Percentiles rank a stretch among this genome's conserved stretches.
phyloP scores from a whole-genome alignment of 2,888 invertebrate species.

The Smittia aterrima region DNA sequence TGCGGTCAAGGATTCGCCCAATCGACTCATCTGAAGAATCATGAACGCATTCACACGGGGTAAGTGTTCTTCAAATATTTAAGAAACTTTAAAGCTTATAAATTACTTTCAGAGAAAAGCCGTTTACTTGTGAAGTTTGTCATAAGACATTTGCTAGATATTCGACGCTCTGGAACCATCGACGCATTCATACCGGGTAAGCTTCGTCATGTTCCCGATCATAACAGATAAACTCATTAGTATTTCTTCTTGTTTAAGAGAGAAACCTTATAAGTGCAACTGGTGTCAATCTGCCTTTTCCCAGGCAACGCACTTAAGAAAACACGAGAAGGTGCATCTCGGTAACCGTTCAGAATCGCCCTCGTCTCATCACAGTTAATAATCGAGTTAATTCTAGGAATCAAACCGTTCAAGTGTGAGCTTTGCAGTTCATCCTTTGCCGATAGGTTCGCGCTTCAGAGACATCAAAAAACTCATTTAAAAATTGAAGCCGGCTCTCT shows the following conservation, averaged over 20 bases:
- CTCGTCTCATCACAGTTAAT: background rate
- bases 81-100: background rate
- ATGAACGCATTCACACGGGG: slow-evolving; percentile 18
- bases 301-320: slow-evolving; percentile 31
- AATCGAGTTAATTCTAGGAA: background rate
- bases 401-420: slow-evolving; percentile 34
- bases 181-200: slow-evolving; percentile 18
- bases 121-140: slow-evolving; percentile 18
- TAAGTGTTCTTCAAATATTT: background rate
- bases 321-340: slow-evolving; percentile 31
- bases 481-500: slow-evolving; percentile 2
- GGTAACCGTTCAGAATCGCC: background rate
- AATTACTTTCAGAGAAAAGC: slow-evolving; percentile 16
- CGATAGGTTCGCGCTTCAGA: slow-evolving; percentile 10
- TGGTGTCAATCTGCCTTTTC: slow-evolving; percentile 9
- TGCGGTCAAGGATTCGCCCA: slow-evolving; percentile 13
- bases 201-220: background rate
- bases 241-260: background rate
- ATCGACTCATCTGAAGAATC: slow-evolving; percentile 21
- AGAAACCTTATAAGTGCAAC: slow-evolving; percentile 28
- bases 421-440: slow-evolving; percentile 6
- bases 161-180: slow-evolving; percentile 30
- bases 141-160: slow-evolving; percentile 25
- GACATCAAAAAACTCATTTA: slow-evolving; percentile 31
- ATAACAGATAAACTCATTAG: background rate